phyloP scores from a whole-genome alignment of 2,888 invertebrate species.

The Furcula furcula region DNA sequence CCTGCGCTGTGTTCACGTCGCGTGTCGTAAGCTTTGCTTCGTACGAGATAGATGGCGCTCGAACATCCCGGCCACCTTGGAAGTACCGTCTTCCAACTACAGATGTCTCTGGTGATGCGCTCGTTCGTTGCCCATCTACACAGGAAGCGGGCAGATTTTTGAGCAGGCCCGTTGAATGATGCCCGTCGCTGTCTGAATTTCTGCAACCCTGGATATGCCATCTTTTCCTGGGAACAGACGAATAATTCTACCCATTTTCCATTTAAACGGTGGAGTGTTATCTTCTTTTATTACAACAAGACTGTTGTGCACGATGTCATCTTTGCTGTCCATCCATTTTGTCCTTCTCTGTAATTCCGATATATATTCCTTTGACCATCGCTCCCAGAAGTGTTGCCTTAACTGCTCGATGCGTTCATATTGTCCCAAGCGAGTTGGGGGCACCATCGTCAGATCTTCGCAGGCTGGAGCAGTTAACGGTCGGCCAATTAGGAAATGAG shows the following conservation, averaged over 20 bases:
- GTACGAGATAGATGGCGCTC: too few relatives aligned
- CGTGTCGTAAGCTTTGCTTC: too few relatives aligned
- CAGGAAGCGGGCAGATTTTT: too few relatives aligned
- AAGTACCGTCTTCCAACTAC: too few relatives aligned
- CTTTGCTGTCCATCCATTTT: background rate
- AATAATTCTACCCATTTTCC: background rate
- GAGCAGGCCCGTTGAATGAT: too few relatives aligned
- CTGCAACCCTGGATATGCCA: background rate
- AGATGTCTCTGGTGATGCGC: too few relatives aligned
- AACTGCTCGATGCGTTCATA: background rate
- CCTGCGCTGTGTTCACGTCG: too few relatives aligned
- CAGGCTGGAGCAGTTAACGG: slow-evolving; percentile 5
- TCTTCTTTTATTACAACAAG: background rate
- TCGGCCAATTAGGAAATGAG: slow-evolving; percentile 34
- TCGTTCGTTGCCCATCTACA: too few relatives aligned
- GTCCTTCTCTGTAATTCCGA: background rate
- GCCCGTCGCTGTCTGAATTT: too few relatives aligned
- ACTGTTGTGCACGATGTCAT: background rate
- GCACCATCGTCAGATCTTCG: slow-evolving; percentile 1
- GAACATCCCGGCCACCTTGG: too few relatives aligned
- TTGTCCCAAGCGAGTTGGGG: background rate
- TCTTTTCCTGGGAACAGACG: background rate
- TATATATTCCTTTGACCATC: background rate
- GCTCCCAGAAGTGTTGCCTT: background rate
- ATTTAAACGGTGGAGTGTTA: background rate